Evolutionary conservation across 2,113 vertebrate species (phyloP).

Genomic region (Silurus glanis): DNA sequence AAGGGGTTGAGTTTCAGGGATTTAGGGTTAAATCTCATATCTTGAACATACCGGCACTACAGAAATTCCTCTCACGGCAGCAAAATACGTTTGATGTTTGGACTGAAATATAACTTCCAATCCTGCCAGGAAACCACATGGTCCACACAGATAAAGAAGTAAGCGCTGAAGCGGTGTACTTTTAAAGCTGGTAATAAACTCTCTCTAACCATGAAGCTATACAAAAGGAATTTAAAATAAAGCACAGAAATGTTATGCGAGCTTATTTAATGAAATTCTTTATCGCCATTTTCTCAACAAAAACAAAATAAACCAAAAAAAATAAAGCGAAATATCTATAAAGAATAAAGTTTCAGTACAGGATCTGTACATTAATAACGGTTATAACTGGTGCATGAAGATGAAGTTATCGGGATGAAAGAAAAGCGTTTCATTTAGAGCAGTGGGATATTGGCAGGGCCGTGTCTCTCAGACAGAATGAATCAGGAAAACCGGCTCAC

Average conservation of each 20-base stretch:
- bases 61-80: slow-evolving; percentile 12
- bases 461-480: slow-evolving; percentile 15
- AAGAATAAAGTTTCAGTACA: neutral
- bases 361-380: neutral
- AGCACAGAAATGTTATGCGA: neutral
- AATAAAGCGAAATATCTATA: neutral
- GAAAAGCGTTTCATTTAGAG: slow-evolving; percentile 9
- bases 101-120: neutral
- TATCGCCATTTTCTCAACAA: neutral
- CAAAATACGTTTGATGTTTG: slow-evolving; percentile 17
- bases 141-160: neutral
- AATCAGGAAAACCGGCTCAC: slow-evolving; percentile 39
- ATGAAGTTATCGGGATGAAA: slow-evolving; percentile 36
- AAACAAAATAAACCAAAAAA: neutral
- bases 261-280: neutral
- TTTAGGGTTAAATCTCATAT: neutral
- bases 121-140: neutral
- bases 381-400: neutral
- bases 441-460: slow-evolving; percentile 13
- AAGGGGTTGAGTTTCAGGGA: neutral
- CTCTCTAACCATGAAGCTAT: neutral
- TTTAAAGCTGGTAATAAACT: neutral
- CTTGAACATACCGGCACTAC: slow-evolving; percentile 2
- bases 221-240: neutral
- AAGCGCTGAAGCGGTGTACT: neutral